Base-by-base conservation (phyloP, 2,888 invertebrate genomes). In the Phengaris arion region DNA sequence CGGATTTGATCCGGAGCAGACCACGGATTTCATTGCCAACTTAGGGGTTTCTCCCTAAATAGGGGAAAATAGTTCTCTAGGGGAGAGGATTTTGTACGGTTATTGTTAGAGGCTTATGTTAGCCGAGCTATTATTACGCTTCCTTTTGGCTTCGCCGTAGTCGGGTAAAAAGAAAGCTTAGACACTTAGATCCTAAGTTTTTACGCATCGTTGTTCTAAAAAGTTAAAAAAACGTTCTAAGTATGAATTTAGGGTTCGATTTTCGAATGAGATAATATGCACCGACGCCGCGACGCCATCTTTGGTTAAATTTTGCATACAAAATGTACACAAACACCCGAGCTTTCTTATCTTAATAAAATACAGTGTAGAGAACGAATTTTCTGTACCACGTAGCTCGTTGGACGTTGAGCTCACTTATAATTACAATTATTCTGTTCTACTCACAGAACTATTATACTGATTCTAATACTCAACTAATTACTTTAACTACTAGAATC, bases 221-320 rank as follows among this genome's bases (percentile, higher is more conserved):
- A 74, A 79, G 77, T 76, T 76, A 73, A 69, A 75, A 77, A 73
- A 75, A 68, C 74, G 52, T 52, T 52, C 52, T 52, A 68, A 68
- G 68, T 76, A 77, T 73, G 76, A 72, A 77, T 55, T 69, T 76
- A 57, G 74, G 79, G 77, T 73, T 79, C 79, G 77, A 78, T 80
- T 80, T 81, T 78, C 79, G 75, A 77, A 75, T 72, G 74, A 78
- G 78, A 79, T 79, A 79, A 77, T 22, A 22, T 22, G 22, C 22
- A 22, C 22, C 22, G 22, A 76, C 79, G 77, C 77, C 74, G 74
- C 80, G 82, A 80, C 80, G 81, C 79, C 82, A 79, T 80, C 78
- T 76, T 78, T 70, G 80, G 77, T 78, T 82, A 22, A 22, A 22
- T 22, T 86, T 85, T 83, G 85, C 85, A 87, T 87, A 80, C 79